A percentile compares a stretch with the other conserved stretches of the same genome.
Evolutionary conservation across 2,113 vertebrate species (phyloP).

Genomic region (Gallinago paraguaiae): DNA sequence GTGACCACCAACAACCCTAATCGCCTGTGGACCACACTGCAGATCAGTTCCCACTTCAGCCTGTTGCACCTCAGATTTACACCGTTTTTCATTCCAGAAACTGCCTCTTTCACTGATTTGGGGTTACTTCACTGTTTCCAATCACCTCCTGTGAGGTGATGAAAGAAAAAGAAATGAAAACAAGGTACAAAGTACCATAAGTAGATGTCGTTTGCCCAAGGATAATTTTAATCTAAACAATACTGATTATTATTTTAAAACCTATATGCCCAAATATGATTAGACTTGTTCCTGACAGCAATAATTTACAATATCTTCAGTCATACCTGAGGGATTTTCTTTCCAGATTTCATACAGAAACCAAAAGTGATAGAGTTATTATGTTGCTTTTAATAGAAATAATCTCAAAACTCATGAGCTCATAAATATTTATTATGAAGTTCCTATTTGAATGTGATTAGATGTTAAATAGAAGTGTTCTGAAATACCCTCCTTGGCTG

Average conservation of each 20-base stretch:
- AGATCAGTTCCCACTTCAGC: neutral
- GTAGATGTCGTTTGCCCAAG: neutral
- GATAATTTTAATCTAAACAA: neutral
- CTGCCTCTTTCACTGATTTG: neutral
- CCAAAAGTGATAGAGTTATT: neutral
- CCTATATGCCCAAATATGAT: neutral
- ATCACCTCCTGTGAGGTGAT: neutral
- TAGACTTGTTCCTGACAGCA: neutral
- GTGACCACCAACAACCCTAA: neutral
- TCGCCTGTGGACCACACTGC: accelerated
- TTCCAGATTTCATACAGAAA: neutral
- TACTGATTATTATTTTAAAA: neutral
- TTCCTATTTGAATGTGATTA: slow-evolving; percentile 18
- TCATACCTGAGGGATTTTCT: neutral
- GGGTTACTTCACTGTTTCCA: neutral
- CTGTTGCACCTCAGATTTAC: neutral
- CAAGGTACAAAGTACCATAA: neutral
- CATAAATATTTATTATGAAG: slow-evolving; percentile 37
- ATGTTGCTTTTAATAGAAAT: slow-evolving; percentile 43
- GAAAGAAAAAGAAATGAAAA: neutral
- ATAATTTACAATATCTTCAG: neutral
- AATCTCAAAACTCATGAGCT: slow-evolving; percentile 17
- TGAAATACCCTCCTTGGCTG: neutral
- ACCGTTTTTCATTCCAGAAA: neutral
- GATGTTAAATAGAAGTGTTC: slow-evolving; percentile 18